Conservation (phyloP, 1,140 invertebrate species). For the Heliconius himera region DNA sequence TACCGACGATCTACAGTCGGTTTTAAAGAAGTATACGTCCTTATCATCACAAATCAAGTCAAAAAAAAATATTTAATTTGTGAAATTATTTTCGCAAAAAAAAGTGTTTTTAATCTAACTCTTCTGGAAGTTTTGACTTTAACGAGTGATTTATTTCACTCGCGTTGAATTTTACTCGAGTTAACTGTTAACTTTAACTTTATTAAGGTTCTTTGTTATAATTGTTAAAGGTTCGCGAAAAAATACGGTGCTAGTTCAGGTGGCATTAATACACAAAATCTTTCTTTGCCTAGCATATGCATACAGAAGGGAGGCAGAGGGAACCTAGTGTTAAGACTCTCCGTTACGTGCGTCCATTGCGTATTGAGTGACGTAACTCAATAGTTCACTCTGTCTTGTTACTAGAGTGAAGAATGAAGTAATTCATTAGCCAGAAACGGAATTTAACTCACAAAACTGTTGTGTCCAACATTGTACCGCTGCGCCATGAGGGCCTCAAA, state of each 20-base stretch:
- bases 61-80: slow-evolving; percentile 20
- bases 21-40: neutral
- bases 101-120: slow-evolving; percentile 26
- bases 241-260: neutral
- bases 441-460: too few species aligned
- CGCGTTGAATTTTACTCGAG: slow-evolving; percentile 7
- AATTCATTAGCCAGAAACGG: too few species aligned
- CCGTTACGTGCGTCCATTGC: too few species aligned
- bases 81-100: slow-evolving; percentile 17
- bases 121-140: slow-evolving; percentile 20
- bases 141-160: slow-evolving; percentile 25
- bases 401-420: neutral
- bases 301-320: neutral
- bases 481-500: too few species aligned
- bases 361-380: neutral
- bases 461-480: too few species aligned
- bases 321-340: neutral
- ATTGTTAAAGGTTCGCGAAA: neutral
- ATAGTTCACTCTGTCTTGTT: neutral
- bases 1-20: too few species aligned
- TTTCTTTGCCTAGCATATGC: too few species aligned
- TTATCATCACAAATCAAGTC: slow-evolving; percentile 9
- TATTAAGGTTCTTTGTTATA: neutral
- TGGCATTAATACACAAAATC: too few species aligned
- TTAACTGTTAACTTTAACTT: slow-evolving; percentile 22